phyloP scores from a whole-genome alignment of 2,888 invertebrate species.

The Drosophila infuscata region DNA sequence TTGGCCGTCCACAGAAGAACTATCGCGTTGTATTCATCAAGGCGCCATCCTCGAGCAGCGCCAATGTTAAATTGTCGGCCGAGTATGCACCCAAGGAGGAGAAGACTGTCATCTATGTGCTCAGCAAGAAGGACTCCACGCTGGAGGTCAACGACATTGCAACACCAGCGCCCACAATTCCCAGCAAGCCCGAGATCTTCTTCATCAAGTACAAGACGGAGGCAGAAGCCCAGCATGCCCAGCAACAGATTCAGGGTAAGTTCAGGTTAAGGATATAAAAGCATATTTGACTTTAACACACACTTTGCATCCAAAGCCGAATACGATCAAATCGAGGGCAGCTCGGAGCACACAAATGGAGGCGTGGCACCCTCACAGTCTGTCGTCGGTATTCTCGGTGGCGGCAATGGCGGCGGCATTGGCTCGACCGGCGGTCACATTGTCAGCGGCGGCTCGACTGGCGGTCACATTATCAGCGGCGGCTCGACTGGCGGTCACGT shows the following conservation, averaged over 20 bases:
- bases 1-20: conserved; percentile 83
- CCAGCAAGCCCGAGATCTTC: conserved; percentile 84
- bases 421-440: conserved; percentile 8
- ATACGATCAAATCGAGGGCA: conserved; percentile 82
- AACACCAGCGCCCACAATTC: conserved; percentile 82
- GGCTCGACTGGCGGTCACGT: conserved; percentile 7
- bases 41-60: conserved; percentile 78
- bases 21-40: conserved; percentile 84
- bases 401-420: conserved; percentile 40
- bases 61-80: conserved; percentile 80
- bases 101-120: conserved; percentile 84
- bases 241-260: conserved; percentile 83
- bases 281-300: neutral
- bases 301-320: conserved; percentile 65
- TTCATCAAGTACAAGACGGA: conserved; percentile 84
- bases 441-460: conserved; percentile 7
- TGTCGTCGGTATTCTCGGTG: conserved; percentile 80
- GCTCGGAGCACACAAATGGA: conserved; percentile 81
- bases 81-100: conserved; percentile 83
- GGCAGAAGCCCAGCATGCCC: conserved; percentile 83
- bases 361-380: conserved; percentile 82
- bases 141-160: conserved; percentile 82
- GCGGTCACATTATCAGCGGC: conserved; percentile 19
- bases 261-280: neutral
- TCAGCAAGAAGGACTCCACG: conserved; percentile 82